Evolutionary conservation across 2,888 invertebrate genomes (phyloP).

Genomic region (Synergus itoensis): DNA sequence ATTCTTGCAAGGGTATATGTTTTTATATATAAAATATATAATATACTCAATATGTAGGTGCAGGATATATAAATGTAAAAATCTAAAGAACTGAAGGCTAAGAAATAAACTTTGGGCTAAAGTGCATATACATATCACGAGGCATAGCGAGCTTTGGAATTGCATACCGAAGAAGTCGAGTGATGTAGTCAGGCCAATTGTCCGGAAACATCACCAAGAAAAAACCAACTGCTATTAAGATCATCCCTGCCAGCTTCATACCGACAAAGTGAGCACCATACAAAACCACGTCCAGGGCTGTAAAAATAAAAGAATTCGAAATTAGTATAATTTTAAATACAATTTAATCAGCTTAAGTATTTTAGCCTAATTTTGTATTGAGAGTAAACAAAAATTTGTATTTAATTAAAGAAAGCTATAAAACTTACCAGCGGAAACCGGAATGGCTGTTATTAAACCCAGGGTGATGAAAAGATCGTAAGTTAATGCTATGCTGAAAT

Average conservation of each 20-base stretch:
- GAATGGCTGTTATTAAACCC: constrained; percentile 95
- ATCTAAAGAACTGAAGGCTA: constrained; percentile 66
- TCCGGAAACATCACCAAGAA: constrained; percentile 96
- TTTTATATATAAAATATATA: neutral
- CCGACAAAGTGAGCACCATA: constrained; percentile 93
- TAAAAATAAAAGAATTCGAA: constrained; percentile 53
- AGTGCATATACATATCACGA: constrained; percentile 66
- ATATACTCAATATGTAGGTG: neutral
- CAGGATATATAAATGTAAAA: constrained; percentile 50
- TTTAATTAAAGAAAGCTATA: neutral
- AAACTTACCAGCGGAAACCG: constrained; percentile 92
- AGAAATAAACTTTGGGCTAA: constrained; percentile 64
- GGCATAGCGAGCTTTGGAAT: constrained; percentile 58
- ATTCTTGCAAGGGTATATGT: constrained; percentile 62
- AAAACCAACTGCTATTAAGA: constrained; percentile 93
- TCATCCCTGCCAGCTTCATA: constrained; percentile 97
- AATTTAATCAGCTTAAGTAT: neutral
- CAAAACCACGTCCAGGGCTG: constrained; percentile 91
- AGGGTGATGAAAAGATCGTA: constrained; percentile 97
- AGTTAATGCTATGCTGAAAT: constrained; percentile 95
- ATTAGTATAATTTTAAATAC: neutral
- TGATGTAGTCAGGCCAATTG: constrained; percentile 98
- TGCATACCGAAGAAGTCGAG: constrained; percentile 89
- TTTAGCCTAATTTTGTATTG: too few relatives aligned
- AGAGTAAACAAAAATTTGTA: neutral